Base-by-base conservation (phyloP, 2,888 invertebrate species). In the Tenthredo livida region DNA sequence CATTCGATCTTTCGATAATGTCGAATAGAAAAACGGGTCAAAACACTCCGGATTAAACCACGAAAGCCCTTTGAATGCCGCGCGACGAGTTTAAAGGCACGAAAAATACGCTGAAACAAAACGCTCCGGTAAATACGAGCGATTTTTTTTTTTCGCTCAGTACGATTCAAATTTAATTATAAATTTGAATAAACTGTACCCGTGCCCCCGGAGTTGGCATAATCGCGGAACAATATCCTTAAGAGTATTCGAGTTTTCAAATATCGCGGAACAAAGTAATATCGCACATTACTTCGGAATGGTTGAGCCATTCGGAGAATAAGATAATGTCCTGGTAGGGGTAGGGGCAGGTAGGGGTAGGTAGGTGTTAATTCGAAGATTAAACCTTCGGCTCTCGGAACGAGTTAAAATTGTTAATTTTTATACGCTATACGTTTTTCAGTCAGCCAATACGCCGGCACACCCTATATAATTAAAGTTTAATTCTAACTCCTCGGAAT, bases 401-500 rank as follows among this genome's bases (percentile, higher is more conserved):
- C 21, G 2, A 4, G 43, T 0, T 43, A 21, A 73, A 73, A 73
- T 73, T 73, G 40, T 4, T 43, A 73, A 73, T 73, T 73, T 73
- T 73, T 21, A n/a, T 40, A 43, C 1, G 9, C 12, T 21, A 73
- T 29, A 29, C n/a, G 72, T 73, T 73, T 73, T 73, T 73, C 40
- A 43, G 72, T 73, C 10, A n/a, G 40, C 72, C 43, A 43, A 43
- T 43, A 73, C 21, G 25, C 40, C 40, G 12, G 17, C 43, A 21
- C 43, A 43, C 43, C 72, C 72, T 21, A 21, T 77, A 33, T 54
- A 77, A 77, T 77, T 77, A 77, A 50, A 21, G 77, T 77, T 77
- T 77, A 77, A 77, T 77, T 77, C 40, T 25, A 54, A 77, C 77
- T 77, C 43, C 50, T 29, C 50, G 54, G n/a, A 77, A 73, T 15